Percentiles rank a stretch among this genome's conserved stretches.
Evolutionary conservation across 2,888 invertebrate genomes (phyloP).

Genomic region (Dryocosmus kuriphilus): DNA sequence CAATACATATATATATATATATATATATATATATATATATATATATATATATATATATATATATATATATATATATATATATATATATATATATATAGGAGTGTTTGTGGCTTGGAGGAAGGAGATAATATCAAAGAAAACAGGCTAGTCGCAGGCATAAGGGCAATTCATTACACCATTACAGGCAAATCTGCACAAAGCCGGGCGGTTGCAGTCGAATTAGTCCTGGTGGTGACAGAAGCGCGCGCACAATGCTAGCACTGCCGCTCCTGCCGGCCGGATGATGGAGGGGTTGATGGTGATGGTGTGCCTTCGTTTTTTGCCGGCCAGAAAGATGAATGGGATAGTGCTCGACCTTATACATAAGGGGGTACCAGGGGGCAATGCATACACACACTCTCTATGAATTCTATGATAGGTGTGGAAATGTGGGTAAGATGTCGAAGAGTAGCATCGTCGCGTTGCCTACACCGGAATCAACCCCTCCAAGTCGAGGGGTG

Average conservation of each 20-base stretch:
- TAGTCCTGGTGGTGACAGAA: conserved; percentile 62
- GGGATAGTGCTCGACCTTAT: conserved; percentile 18
- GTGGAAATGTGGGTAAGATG: not conserved
- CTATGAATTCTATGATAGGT: not conserved
- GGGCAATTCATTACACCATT: conserved; percentile 43
- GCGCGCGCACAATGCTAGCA: conserved; percentile 56
- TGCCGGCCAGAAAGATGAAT: conserved; percentile 52
- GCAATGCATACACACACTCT: no score
- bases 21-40: no score
- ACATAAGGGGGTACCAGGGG: not conserved
- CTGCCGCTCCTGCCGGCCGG: conserved; percentile 47
- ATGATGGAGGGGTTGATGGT: conserved; percentile 42
- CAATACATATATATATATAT: no score
- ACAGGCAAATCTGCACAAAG: conserved; percentile 50
- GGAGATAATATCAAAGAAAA: not conserved
- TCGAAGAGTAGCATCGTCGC: conserved; percentile 46
- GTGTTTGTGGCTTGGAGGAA: no score
- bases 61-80: no score
- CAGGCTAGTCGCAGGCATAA: conserved; percentile 34
- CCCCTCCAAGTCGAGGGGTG: conserved; percentile 60
- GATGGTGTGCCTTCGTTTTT: conserved; percentile 54
- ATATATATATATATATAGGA: no score
- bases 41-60: no score
- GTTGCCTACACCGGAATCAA: conserved; percentile 51
- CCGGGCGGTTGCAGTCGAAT: conserved; percentile 59